These are phyloP conservation scores for Hemistola chrysoprasaria DNA, from an alignment of 2,888 invertebrate species.

Conservation along the genomic window DNA sequence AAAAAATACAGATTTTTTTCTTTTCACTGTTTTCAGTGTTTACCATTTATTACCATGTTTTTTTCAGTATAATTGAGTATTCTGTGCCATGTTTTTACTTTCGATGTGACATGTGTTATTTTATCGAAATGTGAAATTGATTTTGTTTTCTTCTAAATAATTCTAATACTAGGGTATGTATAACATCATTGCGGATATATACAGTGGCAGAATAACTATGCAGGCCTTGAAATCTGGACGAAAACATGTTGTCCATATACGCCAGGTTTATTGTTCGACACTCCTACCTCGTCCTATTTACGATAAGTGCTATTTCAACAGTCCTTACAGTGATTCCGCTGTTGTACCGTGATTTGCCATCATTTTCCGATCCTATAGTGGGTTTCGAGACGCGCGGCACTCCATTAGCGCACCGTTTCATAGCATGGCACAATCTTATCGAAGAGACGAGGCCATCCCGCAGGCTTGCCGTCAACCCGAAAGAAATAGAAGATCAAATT, in stretches of 20 bases:
- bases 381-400: constrained; percentile 98
- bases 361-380: constrained; percentile 94
- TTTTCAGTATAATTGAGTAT: too few species aligned
- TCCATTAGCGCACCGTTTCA: constrained; percentile 88
- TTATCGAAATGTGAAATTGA: too few species aligned
- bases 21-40: too few species aligned
- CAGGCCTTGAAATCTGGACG: constrained; percentile 50
- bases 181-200: constrained; percentile 44
- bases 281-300: constrained; percentile 67
- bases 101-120: too few species aligned
- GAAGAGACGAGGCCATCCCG: constrained; percentile 88
- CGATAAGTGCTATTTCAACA: constrained; percentile 62
- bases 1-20: too few species aligned
- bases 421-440: constrained; percentile 92
- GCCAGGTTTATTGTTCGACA: constrained; percentile 76
- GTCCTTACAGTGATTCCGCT: constrained; percentile 68
- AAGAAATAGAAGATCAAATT: constrained; percentile 81
- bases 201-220: constrained; percentile 61
- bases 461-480: constrained; percentile 87
- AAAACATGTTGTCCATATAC: constrained; percentile 72
- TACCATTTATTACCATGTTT: too few species aligned
- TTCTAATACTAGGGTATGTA: constrained; percentile 42
- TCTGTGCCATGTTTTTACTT: too few species aligned
- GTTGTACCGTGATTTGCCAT: constrained; percentile 80
- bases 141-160: constrained; percentile 15